Conservation (phyloP, 2,888 invertebrate genomes). For the Cheilosia scutellata region DNA sequence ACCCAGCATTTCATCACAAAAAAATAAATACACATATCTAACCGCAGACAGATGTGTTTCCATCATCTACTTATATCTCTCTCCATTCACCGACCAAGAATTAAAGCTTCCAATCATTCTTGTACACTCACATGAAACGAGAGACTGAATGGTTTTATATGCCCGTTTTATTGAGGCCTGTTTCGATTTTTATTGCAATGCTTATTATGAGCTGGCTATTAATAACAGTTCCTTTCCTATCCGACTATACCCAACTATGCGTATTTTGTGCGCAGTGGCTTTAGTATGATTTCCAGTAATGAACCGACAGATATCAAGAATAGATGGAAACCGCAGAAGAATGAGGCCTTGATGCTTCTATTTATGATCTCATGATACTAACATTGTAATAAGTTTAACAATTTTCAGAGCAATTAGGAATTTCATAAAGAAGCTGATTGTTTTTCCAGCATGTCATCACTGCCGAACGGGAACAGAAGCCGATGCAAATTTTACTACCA, state of each 20-base stretch:
- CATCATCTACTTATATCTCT: conserved; percentile 51
- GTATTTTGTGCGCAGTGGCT: conserved; percentile 9
- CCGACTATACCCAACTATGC: conserved; percentile 2
- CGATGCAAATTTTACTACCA: conserved; percentile 10
- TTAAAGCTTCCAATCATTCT: conserved; percentile 63
- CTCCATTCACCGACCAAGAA: conserved; percentile 17
- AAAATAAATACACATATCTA: conserved; percentile 44
- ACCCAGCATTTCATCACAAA: conserved; percentile 41
- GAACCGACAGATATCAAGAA: conserved; percentile 32
- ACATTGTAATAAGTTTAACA: conserved; percentile 55
- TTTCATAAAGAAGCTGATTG: conserved; percentile 26
- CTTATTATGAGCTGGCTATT: conserved; percentile 61
- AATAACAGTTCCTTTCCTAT: conserved; percentile 45
- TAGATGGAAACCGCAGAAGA: conserved; percentile 35
- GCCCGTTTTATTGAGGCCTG: conserved; percentile 64
- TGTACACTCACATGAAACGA: conserved; percentile 19
- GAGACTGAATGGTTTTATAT: conserved; percentile 57
- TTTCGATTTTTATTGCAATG: conserved; percentile 72
- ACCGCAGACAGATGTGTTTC: conserved; percentile 71
- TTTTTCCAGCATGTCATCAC: conserved; percentile 2
- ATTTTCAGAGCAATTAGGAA: conserved; percentile 48
- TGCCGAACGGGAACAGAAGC: conserved; percentile 3
- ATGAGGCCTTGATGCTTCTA: conserved; percentile 31
- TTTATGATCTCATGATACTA: conserved; percentile 57
- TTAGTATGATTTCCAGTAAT: conserved; percentile 40